Evolutionary conservation across 2,113 vertebrate genomes (phyloP).

Genomic region (Campylomormyrus numenius): DNA sequence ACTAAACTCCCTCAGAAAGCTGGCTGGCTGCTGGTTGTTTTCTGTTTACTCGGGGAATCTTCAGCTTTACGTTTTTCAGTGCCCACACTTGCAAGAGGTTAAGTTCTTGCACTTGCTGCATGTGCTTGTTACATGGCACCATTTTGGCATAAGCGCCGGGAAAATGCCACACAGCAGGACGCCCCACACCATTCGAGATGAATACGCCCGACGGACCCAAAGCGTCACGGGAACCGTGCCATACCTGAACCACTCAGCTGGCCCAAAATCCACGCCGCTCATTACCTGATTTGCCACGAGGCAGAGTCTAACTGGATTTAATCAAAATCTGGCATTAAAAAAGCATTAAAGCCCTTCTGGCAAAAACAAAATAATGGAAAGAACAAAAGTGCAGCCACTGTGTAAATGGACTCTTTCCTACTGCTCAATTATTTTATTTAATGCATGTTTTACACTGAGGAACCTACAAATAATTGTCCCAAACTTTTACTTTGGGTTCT

Average conservation of each 20-base stretch:
- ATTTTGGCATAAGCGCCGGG: neutral
- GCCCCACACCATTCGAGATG: neutral
- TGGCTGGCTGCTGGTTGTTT: neutral
- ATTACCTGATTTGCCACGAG: neutral
- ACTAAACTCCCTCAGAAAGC: neutral
- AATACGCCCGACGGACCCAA: neutral
- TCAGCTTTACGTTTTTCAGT: neutral
- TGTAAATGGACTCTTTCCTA: neutral
- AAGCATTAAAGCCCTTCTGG: neutral
- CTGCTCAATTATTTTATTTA: neutral
- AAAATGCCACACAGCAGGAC: neutral
- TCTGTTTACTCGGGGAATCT: neutral
- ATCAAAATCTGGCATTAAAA: slow-evolving; percentile 1
- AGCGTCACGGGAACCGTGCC: neutral
- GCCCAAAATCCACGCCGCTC: neutral
- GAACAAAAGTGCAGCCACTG: neutral
- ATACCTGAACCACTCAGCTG: neutral
- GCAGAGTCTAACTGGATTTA: neutral
- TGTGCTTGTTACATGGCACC: neutral
- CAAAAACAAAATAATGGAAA: neutral
- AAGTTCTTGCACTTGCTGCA: neutral
- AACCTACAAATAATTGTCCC: neutral
- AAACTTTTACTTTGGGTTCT: neutral
- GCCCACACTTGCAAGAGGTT: neutral
- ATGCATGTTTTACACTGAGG: neutral